Evolutionary conservation across 1,140 invertebrate genomes (phyloP).

Genomic region (Meloidogyne chitwoodi): DNA sequence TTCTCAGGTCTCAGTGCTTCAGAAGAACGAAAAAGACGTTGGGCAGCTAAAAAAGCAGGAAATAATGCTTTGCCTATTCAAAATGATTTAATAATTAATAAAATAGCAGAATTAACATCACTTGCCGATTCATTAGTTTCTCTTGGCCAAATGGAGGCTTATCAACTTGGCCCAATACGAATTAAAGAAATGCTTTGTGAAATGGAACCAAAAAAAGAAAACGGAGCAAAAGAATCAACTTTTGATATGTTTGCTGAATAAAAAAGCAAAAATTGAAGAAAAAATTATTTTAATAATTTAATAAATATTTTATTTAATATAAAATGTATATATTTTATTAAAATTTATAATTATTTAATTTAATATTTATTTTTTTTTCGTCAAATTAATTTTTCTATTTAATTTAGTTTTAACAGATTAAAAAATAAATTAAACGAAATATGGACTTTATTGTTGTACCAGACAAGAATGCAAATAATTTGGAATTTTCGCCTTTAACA

Average conservation of each 20-base stretch:
- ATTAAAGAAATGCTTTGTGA: constrained; percentile 23
- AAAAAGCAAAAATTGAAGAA: not conserved
- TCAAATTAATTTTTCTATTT: not conserved
- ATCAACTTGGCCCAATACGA: constrained; percentile 11
- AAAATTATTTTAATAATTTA: not conserved
- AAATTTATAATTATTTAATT: not conserved
- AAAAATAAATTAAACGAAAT: not conserved
- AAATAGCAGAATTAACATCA: constrained; percentile 31
- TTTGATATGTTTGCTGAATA: constrained; percentile 15
- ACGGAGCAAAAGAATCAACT: constrained; percentile 7
- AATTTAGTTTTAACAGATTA: not conserved
- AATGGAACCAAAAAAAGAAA: not conserved
- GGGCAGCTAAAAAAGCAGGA: constrained; percentile 43
- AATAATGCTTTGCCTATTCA: not conserved
- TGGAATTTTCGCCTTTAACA: not conserved
- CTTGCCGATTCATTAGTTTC: constrained; percentile 34
- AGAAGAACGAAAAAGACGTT: constrained; percentile 39
- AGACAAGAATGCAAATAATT: not conserved
- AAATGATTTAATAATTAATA: constrained; percentile 30
- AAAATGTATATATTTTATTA: no score
- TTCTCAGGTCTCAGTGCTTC: constrained; percentile 36
- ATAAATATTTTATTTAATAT: not conserved
- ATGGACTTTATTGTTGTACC: not conserved
- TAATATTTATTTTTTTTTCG: not conserved
- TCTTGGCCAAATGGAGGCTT: constrained; percentile 41